Evolutionary conservation across 1,140 invertebrate genomes (phyloP).

Genomic region (Tachypleus tridentatus): DNA sequence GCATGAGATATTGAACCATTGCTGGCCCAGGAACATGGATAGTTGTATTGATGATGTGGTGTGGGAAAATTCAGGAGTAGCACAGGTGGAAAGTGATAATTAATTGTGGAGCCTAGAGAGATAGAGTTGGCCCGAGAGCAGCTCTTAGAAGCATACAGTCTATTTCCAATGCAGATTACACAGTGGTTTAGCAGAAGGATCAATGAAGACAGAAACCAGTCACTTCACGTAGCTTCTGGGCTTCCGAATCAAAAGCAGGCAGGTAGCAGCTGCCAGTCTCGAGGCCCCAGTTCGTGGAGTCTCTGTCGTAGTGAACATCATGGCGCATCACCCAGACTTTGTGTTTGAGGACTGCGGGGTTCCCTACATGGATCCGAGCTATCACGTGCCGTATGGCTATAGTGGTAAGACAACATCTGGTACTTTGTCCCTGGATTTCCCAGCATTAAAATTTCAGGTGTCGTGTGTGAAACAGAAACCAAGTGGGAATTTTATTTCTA

Average conservation of each 20-base stretch:
- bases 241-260: not conserved
- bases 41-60: not conserved
- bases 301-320: not conserved
- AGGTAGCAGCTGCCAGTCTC: not conserved
- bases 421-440: not conserved
- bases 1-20: no score
- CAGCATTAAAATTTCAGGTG: conserved; percentile 5
- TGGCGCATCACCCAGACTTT: conserved; percentile 20
- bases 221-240: not conserved
- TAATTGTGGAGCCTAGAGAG: not conserved
- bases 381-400: conserved; percentile 19
- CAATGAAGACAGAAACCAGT: not conserved
- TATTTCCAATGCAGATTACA: conserved; percentile 4
- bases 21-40: conserved; percentile 2
- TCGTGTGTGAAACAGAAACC: not conserved
- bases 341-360: conserved; percentile 20
- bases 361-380: conserved; percentile 17
- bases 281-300: not conserved
- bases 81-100: conserved; percentile 2
- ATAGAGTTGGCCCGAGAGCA: not conserved
- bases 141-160: not conserved
- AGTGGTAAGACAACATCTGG: conserved; percentile 7
- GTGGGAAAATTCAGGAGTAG: conserved; percentile 1
- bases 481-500: no score
- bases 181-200: conserved; percentile 1